Evolutionary conservation across 2,113 vertebrate genomes (phyloP).

Genomic region (Siniperca chuatsi): DNA sequence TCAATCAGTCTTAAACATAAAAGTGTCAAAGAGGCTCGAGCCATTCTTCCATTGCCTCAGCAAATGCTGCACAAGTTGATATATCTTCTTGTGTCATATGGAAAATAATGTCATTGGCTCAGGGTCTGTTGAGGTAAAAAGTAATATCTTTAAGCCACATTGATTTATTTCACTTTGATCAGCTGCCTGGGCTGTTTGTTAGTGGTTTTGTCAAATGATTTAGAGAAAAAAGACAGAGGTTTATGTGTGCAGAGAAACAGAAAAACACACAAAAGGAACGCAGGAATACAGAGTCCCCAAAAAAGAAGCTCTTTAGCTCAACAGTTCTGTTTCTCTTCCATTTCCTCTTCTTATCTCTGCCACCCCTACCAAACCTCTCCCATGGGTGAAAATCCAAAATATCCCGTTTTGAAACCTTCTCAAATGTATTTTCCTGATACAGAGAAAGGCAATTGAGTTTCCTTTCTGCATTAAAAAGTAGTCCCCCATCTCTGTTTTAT

Average conservation of each 20-base stretch:
- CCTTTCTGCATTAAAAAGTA: not conserved
- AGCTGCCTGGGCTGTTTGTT: constrained; percentile 19
- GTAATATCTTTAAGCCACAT: not conserved
- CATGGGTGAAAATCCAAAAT: not conserved
- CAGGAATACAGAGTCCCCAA: not conserved
- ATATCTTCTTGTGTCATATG: not conserved
- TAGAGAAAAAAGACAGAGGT: not conserved
- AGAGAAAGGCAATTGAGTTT: not conserved
- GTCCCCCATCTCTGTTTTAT: not conserved
- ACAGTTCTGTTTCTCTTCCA: not conserved
- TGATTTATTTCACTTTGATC: constrained; percentile 2
- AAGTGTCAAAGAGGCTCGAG: constrained; percentile 54
- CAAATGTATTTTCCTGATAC: constrained; percentile 8
- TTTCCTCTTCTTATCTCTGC: not conserved
- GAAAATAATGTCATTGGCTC: constrained; percentile 15
- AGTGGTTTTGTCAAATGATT: constrained; percentile 20
- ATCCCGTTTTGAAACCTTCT: not conserved
- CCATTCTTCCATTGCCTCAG: constrained; percentile 16
- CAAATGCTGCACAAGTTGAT: constrained; percentile 10
- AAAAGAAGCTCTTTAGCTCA: not conserved
- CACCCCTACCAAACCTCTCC: not conserved
- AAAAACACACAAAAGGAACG: not conserved
- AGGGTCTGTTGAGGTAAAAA: not conserved
- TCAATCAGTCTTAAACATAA: constrained; percentile 33
- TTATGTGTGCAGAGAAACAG: not conserved